Evolutionary conservation across 2,797 vertebrate genomes (phyloP).

Genomic region (Falco peregrinus): DNA sequence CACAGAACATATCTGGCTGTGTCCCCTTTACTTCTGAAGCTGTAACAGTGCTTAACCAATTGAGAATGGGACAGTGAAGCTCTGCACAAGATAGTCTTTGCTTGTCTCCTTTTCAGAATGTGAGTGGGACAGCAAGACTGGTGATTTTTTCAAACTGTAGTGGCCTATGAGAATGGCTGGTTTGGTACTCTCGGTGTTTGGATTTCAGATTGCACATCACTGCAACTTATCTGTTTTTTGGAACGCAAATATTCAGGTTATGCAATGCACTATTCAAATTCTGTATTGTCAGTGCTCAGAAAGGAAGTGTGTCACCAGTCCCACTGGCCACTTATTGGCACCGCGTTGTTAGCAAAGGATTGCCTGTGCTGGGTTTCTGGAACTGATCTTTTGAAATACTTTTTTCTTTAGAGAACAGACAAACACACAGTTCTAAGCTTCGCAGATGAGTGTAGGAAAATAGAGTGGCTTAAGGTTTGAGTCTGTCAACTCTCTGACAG

Average conservation of each 20-base stretch:
- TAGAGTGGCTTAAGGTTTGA: background rate
- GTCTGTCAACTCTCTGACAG: background rate
- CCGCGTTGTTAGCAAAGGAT: background rate
- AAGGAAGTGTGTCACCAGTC: conserved; percentile 23
- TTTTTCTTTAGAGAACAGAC: background rate
- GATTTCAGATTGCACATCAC: background rate
- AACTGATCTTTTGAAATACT: background rate
- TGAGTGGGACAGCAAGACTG: background rate
- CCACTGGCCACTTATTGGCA: background rate
- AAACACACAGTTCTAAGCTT: background rate
- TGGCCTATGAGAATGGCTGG: background rate
- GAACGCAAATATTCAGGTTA: background rate
- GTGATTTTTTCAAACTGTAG: background rate
- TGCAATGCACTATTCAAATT: background rate
- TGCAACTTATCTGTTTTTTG: background rate
- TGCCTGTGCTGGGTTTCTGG: background rate
- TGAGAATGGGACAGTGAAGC: background rate
- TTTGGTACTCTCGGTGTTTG: background rate
- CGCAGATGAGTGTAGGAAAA: background rate
- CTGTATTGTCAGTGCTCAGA: background rate
- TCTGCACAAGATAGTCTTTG: background rate
- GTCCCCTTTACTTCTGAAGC: background rate
- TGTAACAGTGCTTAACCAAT: background rate
- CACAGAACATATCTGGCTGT: background rate
- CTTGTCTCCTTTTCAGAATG: background rate